Base-by-base conservation (phyloP, 2,888 invertebrate genomes). In the Polietes domitor region DNA sequence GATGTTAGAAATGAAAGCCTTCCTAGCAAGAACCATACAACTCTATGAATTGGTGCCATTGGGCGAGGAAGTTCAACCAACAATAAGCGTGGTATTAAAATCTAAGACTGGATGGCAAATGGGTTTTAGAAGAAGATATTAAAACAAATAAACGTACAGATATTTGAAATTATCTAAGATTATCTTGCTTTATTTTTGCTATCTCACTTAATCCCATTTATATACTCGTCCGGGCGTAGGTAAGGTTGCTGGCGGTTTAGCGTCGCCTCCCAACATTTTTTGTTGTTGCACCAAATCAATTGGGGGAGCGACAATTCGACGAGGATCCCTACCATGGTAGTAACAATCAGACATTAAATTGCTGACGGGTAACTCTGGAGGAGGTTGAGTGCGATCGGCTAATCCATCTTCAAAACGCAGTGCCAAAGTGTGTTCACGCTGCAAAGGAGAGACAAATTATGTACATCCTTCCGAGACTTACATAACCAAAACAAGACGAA, bases 271-370 rank as follows among this genome's bases (percentile, higher is more conserved):
- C 53, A 89, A 78, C n/a, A 88, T 83, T 74, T 87, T 85, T 43
- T 87, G 87, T 72, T 89, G 87, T 75, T 88, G 87, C 10, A 87
- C 88, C 81, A 89, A 86, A 80, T 92, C 90, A 61, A 91, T 89
- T 71, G 92, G 92, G 6, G 92, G 92, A 26, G 83, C 82, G 0
- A 96, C 96, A 77, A 96, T 95, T 77, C 97, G 94, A 71, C 98
- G 94, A 0, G 93, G 97, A 93, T 99, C 98, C 79, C 98, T 94
- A 0, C 93, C 92, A 89, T 93, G 96, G 89, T 99, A 98, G 91
- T 98, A 97, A 92, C 98, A 98, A 65, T 94, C 94, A 15, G 96
- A 94, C 82, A 97, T 93, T 91, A 93, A 94, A 92, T 97, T 96
- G 37, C 96, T 93, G 84, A 95, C 96, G 21, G 97, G 98, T 72